Evolutionary conservation across 2,113 vertebrate species (phyloP).

Genomic region (Poeciliopsis occidentalis): DNA sequence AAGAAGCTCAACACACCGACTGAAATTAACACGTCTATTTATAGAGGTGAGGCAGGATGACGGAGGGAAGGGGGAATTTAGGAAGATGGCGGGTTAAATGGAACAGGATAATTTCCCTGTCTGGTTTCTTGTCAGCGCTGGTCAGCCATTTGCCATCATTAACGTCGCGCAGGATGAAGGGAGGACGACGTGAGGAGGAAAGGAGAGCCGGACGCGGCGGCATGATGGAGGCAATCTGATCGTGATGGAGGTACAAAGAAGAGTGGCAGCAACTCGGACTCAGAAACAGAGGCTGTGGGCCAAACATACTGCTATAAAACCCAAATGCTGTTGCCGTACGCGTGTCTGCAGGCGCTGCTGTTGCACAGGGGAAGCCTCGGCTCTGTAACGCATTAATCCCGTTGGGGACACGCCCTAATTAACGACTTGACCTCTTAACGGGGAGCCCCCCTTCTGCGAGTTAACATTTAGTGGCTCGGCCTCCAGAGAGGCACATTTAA

Average conservation of each 20-base stretch:
- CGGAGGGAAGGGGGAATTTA: neutral
- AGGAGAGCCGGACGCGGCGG: slow-evolving; percentile 32
- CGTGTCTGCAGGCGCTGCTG: slow-evolving; percentile 48
- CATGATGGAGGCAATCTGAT: slow-evolving; percentile 42
- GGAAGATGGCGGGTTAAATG: slow-evolving; percentile 44
- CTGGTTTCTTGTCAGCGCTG: slow-evolving; percentile 25
- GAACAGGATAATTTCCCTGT: slow-evolving; percentile 51
- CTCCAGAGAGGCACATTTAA: slow-evolving; percentile 69
- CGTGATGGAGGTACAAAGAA: slow-evolving; percentile 37
- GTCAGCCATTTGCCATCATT: slow-evolving; percentile 74
- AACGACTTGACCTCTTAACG: slow-evolving; percentile 79
- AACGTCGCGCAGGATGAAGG: slow-evolving; percentile 53
- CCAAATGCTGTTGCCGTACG: slow-evolving; percentile 50
- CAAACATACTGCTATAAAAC: slow-evolving; percentile 58
- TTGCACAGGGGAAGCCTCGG: slow-evolving; percentile 63
- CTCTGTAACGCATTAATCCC: slow-evolving; percentile 72
- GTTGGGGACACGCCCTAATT: slow-evolving; percentile 79
- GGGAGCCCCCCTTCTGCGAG: slow-evolving; percentile 74
- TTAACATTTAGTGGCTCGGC: slow-evolving; percentile 78
- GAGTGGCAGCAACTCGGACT: slow-evolving; percentile 52
- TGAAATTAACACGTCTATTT: slow-evolving; percentile 81
- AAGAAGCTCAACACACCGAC: slow-evolving; percentile 66
- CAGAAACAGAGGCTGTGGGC: slow-evolving; percentile 64
- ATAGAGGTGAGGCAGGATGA: slow-evolving; percentile 62
- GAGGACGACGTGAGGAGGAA: slow-evolving; percentile 24